Conservation (phyloP, 92 coral and sea anemone genomes). For the Siderastrea radians region DNA sequence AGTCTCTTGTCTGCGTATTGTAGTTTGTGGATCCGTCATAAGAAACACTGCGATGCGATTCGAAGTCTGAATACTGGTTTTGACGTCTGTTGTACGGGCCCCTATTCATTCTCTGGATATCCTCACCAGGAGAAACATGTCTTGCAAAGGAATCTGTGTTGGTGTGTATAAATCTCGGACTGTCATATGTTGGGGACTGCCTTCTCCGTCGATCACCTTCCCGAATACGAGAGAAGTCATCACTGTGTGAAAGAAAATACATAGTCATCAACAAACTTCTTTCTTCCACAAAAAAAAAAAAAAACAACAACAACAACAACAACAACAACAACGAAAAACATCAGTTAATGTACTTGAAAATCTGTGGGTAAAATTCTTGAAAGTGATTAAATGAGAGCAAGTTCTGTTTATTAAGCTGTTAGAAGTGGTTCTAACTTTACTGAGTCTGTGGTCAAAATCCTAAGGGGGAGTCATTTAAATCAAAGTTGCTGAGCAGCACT, state of each 20-base stretch:
- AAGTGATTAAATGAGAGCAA: too few species aligned
- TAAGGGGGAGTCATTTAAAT: too few species aligned
- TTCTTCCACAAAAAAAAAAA: neutral
- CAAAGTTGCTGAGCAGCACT: too few species aligned
- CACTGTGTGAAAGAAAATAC: slow-evolving; percentile 5
- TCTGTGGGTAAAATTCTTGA: too few species aligned
- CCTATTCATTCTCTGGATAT: neutral
- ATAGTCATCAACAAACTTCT: neutral
- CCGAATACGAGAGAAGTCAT: neutral
- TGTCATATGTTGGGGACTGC: neutral
- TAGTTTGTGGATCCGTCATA: neutral
- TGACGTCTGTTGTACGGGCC: neutral
- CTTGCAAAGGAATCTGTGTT: neutral
- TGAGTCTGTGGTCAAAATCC: too few species aligned
- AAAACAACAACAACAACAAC: too few species aligned
- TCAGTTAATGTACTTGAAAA: too few species aligned
- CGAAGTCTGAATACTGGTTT: neutral
- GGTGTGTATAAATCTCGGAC: slow-evolving; percentile 22
- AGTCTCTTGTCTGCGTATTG: neutral
- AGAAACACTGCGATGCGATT: neutral
- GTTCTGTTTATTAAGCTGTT: too few species aligned
- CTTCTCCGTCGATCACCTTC: neutral
- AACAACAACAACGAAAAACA: neutral
- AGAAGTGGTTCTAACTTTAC: too few species aligned
- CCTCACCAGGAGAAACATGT: neutral